A percentile compares a stretch with the other conserved stretches of the same genome.
Evolutionary conservation across 2,888 invertebrate genomes (phyloP).

Genomic region (Calliopum simillimum): DNA sequence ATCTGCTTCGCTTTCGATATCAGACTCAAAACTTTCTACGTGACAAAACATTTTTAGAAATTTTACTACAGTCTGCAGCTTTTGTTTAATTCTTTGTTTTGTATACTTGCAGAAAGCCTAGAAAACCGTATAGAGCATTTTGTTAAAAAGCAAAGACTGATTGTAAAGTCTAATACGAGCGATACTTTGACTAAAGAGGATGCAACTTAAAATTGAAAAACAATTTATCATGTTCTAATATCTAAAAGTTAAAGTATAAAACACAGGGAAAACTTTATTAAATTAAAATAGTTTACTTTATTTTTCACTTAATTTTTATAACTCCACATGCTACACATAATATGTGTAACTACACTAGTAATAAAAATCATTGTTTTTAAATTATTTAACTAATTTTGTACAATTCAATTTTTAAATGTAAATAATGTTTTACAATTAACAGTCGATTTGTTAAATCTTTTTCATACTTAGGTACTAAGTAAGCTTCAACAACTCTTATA

Average conservation of each 20-base stretch:
- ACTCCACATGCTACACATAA: not conserved
- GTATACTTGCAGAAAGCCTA: conserved; percentile 80
- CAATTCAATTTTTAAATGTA: conserved; percentile 9
- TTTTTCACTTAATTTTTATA: conserved; percentile 24
- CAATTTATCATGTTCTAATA: too few species aligned
- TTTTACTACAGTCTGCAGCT: too few species aligned
- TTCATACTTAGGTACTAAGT: conserved; percentile 2
- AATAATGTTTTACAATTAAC: conserved; percentile 9
- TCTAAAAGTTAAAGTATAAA: not conserved
- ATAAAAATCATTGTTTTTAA: not conserved
- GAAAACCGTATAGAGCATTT: conserved; percentile 84
- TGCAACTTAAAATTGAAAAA: too few species aligned
- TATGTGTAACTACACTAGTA: not conserved
- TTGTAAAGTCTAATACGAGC: conserved; percentile 43
- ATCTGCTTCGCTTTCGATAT: too few species aligned
- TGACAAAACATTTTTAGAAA: too few species aligned
- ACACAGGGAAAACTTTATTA: not conserved
- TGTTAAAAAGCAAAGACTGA: conserved; percentile 74
- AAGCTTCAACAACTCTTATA: not conserved
- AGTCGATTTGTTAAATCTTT: conserved; percentile 26
- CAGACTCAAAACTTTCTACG: too few species aligned
- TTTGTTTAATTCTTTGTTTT: conserved; percentile 41
- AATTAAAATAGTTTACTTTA: conserved; percentile 8
- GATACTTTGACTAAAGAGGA: not conserved
- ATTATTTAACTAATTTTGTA: conserved; percentile 20